phyloP scores from a whole-genome alignment of 2,797 vertebrate genomes.

The Somateria mollissima region DNA sequence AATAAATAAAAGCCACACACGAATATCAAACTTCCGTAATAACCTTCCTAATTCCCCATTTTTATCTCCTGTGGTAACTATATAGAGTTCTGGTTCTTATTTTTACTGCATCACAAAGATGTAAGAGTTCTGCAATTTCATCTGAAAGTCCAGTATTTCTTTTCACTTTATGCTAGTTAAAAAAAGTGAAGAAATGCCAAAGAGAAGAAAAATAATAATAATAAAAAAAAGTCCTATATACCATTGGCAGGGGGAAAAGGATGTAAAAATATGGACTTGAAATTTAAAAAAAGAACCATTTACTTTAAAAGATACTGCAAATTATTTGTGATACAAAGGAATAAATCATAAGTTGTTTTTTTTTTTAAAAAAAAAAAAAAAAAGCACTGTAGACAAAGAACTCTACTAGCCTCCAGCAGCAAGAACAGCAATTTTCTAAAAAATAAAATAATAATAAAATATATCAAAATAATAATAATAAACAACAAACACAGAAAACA shows the following conservation, averaged over 20 bases:
- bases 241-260: rapidly evolving
- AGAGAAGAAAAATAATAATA: neutral
- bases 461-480: too few relatives aligned
- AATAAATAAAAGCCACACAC: neutral
- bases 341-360: neutral
- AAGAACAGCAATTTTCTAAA: neutral
- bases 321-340: neutral
- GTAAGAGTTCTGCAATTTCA: neutral
- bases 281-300: neutral
- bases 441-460: neutral
- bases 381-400: neutral
- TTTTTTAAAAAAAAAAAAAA: too few relatives aligned
- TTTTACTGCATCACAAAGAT: neutral
- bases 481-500: neutral
- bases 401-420: neutral
- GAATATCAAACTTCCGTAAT: neutral
- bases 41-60: neutral
- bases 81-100: neutral
- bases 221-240: neutral
- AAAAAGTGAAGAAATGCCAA: neutral
- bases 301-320: neutral
- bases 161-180: neutral
- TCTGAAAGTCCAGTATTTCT: neutral
- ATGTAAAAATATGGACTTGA: neutral
- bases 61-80: neutral